Evolutionary conservation across 2,797 vertebrate genomes (phyloP).

Genomic region (Morus bassanus): DNA sequence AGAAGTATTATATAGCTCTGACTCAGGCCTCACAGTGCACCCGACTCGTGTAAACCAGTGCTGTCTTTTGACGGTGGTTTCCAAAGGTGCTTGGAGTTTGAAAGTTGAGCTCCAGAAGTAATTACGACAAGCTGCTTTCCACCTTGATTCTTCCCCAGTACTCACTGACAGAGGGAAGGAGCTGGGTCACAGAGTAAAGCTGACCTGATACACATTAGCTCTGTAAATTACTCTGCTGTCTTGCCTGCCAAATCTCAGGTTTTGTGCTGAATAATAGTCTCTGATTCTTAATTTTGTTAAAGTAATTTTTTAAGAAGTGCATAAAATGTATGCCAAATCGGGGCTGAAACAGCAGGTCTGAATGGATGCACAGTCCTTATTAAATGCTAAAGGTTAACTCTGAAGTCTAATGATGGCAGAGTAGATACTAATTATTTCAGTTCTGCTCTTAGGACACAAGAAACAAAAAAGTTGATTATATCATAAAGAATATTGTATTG

Average conservation of each 20-base stretch:
- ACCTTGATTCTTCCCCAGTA: not conserved
- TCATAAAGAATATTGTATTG: not conserved
- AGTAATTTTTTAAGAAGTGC: rapidly evolving
- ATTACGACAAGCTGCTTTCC: not conserved
- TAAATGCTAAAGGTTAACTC: not conserved
- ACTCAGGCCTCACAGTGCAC: not conserved
- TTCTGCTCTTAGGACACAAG: not conserved
- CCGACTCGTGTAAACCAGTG: rapidly evolving
- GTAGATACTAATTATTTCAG: not conserved
- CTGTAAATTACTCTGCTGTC: not conserved
- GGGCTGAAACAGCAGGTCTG: not conserved
- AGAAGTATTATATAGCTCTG: not conserved
- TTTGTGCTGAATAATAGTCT: not conserved
- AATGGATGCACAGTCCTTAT: not conserved
- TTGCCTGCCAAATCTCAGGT: not conserved
- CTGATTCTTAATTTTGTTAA: not conserved
- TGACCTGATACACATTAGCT: not conserved
- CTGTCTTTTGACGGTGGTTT: not conserved
- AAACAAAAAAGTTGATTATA: not conserved
- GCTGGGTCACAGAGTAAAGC: not conserved
- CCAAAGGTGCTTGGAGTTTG: not conserved
- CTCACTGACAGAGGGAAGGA: not conserved
- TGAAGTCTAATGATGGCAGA: not conserved
- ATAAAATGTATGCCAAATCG: not conserved
- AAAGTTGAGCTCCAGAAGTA: not conserved